A percentile compares a stretch with the other conserved stretches of the same genome.
These are phyloP conservation scores for Charadrius vociferus DNA, from an alignment of 2,113 vertebrate species.

Conservation along the genomic window DNA sequence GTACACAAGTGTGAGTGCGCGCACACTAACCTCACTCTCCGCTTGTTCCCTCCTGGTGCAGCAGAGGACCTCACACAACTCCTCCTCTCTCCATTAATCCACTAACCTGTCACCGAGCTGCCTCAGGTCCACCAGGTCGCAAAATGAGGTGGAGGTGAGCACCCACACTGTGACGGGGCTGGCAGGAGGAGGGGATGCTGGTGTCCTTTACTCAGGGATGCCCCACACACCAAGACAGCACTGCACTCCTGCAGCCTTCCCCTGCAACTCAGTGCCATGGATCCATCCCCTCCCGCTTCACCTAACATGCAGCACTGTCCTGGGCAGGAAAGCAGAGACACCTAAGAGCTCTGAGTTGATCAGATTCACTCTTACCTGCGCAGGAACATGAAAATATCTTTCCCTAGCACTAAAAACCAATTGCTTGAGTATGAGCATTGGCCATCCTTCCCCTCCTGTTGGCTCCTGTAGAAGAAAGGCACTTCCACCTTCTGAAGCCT, in stretches of 20 bases:
- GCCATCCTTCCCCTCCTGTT: neutral
- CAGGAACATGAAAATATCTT: neutral
- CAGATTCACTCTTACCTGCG: neutral
- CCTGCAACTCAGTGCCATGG: neutral
- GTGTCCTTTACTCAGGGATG: accelerated
- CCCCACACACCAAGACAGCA: neutral
- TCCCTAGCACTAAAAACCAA: neutral
- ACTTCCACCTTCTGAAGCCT: neutral
- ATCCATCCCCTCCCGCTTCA: neutral
- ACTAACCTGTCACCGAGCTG: neutral
- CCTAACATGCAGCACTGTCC: accelerated
- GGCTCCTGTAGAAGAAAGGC: neutral
- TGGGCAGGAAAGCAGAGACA: neutral
- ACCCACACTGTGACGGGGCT: neutral
- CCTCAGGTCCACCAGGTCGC: neutral
- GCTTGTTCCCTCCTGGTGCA: neutral
- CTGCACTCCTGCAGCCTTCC: neutral
- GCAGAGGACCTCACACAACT: neutral
- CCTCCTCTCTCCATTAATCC: neutral
- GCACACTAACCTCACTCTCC: neutral
- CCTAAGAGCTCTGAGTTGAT: neutral
- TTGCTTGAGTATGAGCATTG: neutral
- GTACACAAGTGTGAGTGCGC: accelerated
- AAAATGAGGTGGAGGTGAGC: neutral
- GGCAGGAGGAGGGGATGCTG: neutral